Percentiles rank a stretch among this genome's conserved stretches.
Evolutionary conservation across 2,113 vertebrate species (phyloP).

Genomic region (Rhineura floridana): DNA sequence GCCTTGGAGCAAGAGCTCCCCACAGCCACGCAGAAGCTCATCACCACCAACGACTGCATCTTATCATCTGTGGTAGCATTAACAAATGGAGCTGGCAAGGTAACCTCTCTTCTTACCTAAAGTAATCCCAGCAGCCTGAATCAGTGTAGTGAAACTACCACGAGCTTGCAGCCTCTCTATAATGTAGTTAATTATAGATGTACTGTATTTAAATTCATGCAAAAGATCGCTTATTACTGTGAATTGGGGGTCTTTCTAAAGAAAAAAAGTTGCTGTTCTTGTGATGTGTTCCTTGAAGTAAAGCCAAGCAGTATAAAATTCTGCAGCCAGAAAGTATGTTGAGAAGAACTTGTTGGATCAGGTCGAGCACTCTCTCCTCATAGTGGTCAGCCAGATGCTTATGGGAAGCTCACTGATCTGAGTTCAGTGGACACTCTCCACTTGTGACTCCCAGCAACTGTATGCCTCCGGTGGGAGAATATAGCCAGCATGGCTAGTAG

Average conservation of each 20-base stretch:
- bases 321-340: background rate
- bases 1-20: conserved; percentile 90
- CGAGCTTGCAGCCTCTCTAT: background rate
- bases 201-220: background rate
- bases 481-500: too few relatives aligned
- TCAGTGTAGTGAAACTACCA: background rate
- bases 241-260: background rate
- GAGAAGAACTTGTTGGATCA: too few relatives aligned
- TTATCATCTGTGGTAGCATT: conserved; percentile 89
- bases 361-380: too few relatives aligned
- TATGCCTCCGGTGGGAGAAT: too few relatives aligned
- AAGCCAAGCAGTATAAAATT: background rate
- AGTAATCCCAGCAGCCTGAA: background rate
- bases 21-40: conserved; percentile 92
- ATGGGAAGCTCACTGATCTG: too few relatives aligned
- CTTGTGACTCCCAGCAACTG: too few relatives aligned
- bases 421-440: too few relatives aligned
- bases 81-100: conserved; percentile 90
- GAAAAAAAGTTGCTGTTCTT: background rate
- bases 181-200: background rate
- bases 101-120: conserved; percentile 56
- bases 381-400: too few relatives aligned
- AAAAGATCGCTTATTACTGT: background rate
- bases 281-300: background rate
- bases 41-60: conserved; percentile 95